These are phyloP conservation scores for Thamnophis sirtalis DNA, from an alignment of 2,113 vertebrate species.

Conservation along the genomic window DNA sequence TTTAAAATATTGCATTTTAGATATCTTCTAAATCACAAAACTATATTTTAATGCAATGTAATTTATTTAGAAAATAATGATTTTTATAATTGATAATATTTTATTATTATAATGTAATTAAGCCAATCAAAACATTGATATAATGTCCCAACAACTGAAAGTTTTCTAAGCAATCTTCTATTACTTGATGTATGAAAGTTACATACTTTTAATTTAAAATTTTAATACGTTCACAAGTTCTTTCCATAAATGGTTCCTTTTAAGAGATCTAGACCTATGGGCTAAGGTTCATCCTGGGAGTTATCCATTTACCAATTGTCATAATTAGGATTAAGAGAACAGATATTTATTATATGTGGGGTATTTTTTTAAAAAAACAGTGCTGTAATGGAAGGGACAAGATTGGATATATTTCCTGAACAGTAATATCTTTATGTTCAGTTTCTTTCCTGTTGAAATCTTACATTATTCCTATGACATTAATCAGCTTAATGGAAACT, in stretches of 20 bases:
- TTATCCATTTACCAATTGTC: background rate
- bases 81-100: background rate
- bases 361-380: background rate
- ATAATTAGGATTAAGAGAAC: background rate
- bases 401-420: background rate
- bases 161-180: background rate
- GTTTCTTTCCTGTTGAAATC: background rate
- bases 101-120: background rate
- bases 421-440: background rate
- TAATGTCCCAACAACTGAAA: background rate
- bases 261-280: background rate
- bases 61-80: background rate
- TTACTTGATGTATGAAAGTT: background rate
- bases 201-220: background rate
- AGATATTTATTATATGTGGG: background rate
- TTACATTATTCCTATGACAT: background rate
- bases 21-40: background rate
- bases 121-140: background rate
- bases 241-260: background rate
- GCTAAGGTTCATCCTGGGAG: background rate
- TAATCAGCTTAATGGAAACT: background rate
- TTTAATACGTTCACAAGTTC: background rate
- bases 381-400: background rate
- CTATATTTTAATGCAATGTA: background rate
- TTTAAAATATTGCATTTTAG: constrained; percentile 3